These are phyloP conservation scores for Tetramorium simillimum DNA, from an alignment of 1,140 invertebrate species.

Conservation along the genomic window DNA sequence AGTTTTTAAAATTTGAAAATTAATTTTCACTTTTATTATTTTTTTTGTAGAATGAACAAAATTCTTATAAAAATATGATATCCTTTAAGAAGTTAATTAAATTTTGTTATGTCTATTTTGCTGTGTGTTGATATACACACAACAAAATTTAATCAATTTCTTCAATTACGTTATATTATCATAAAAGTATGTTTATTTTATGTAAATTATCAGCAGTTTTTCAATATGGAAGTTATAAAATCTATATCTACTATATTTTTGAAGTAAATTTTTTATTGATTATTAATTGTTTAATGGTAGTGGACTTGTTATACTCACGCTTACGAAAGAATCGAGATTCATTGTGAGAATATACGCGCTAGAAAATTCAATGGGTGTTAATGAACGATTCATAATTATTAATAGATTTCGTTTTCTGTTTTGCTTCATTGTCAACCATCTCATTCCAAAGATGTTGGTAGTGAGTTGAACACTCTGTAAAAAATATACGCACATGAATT, in stretches of 20 bases:
- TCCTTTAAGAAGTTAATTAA: background rate
- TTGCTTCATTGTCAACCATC: constrained; percentile 21
- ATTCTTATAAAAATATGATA: background rate
- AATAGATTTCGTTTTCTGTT: constrained; percentile 32
- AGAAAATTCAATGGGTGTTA: constrained; percentile 59
- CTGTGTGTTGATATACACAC: too few species aligned
- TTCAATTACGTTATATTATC: too few species aligned
- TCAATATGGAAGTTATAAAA: background rate
- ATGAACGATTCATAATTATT: constrained; percentile 51
- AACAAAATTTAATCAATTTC: too few species aligned
- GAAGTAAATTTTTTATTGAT: background rate
- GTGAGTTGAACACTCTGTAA: constrained; percentile 43
- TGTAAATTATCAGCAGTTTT: background rate
- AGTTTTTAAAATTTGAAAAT: background rate
- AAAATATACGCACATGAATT: background rate
- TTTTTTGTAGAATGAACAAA: background rate
- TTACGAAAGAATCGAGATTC: constrained; percentile 61
- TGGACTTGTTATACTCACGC: constrained; percentile 26
- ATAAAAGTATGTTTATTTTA: too few species aligned
- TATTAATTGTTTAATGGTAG: background rate
- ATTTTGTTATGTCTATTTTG: background rate
- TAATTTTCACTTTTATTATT: background rate
- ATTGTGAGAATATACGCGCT: constrained; percentile 40
- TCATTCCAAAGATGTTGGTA: constrained; percentile 36
- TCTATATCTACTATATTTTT: background rate